Base-by-base conservation (phyloP, 1,140 invertebrate species). In the Ladona fulva region DNA sequence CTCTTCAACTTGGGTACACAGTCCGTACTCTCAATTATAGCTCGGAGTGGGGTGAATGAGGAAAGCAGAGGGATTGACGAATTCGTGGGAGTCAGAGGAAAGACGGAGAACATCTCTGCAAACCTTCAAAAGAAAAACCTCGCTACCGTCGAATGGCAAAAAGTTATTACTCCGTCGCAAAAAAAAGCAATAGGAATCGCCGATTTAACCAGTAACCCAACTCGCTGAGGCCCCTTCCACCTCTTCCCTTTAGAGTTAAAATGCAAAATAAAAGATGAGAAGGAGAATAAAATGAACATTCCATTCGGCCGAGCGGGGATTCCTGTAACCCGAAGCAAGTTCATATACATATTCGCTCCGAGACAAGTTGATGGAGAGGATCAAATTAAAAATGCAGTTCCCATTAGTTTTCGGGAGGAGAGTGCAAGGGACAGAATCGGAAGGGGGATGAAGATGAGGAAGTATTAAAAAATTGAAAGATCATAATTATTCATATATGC, bases 401-500 rank as follows among this genome's bases (percentile, higher is more conserved):
- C 52, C 12, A 66, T 66, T 66, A 66, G 52, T 66, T 66, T 66
- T 22, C 52, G 52, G 52, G 52, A 22, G 52, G 1, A 12, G 3
- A 19, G 12, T 3, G 14, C 5, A 22, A 3, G 52, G 52, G n/a
- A 22, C 5, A 12, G 52, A 12, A 66, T 10, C 19, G 10, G 19
- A 19, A 11, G 44, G 44, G 44, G 10, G 44, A 19, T 10, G 44
- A 11, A 19, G 44, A 19, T 10, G 52, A 6, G n/a, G 52, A 22
- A 66, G n/a, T 66, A 66, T 66, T 66, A 66, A 66, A 66, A 66
- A 66, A 66, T 66, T 66, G 52, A 66, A 22, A 16, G 52, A 22
- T 66, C 52, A 19, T 66, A 66, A 66, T 66, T 66, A 66, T 66
- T 66, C n/a, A 66, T 66, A 66, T 66, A 66, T 66, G 52, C 52